Conservation (phyloP, 1,140 invertebrate genomes). For the Cydia pomonella region DNA sequence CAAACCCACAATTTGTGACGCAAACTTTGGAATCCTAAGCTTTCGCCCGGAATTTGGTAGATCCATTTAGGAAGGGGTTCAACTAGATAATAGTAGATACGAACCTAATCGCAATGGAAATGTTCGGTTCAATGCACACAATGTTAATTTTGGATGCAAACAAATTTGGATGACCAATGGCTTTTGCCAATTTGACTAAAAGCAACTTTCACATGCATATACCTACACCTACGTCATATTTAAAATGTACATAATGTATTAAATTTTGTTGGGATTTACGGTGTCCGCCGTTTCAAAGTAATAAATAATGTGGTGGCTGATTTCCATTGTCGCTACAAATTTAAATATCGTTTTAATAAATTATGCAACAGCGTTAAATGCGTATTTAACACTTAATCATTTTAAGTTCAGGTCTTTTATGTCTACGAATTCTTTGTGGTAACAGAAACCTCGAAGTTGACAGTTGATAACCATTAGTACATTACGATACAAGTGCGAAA, state of each 20-base stretch:
- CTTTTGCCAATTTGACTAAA: conserved; percentile 21
- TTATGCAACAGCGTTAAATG: neutral
- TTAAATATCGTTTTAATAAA: neutral
- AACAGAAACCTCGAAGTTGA: too few species aligned
- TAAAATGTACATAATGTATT: neutral
- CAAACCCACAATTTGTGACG: neutral
- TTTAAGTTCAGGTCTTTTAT: too few species aligned
- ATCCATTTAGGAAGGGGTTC: neutral
- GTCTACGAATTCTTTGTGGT: too few species aligned
- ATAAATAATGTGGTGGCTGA: conserved; percentile 6
- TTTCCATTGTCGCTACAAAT: conserved; percentile 6
- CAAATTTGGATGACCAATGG: neutral
- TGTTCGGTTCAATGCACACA: neutral
- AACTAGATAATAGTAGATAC: too few species aligned
- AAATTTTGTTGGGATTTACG: neutral
- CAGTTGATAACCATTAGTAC: too few species aligned
- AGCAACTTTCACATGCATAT: neutral
- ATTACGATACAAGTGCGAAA: too few species aligned
- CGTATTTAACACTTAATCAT: too few species aligned
- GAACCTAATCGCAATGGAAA: neutral
- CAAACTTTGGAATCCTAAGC: conserved; percentile 2
- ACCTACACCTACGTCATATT: too few species aligned
- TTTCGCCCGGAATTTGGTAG: neutral
- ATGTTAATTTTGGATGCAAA: conserved; percentile 4
- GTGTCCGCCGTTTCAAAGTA: neutral